These are phyloP conservation scores for Buathra laborator DNA, from an alignment of 2,888 invertebrate genomes.

Conservation along the genomic window DNA sequence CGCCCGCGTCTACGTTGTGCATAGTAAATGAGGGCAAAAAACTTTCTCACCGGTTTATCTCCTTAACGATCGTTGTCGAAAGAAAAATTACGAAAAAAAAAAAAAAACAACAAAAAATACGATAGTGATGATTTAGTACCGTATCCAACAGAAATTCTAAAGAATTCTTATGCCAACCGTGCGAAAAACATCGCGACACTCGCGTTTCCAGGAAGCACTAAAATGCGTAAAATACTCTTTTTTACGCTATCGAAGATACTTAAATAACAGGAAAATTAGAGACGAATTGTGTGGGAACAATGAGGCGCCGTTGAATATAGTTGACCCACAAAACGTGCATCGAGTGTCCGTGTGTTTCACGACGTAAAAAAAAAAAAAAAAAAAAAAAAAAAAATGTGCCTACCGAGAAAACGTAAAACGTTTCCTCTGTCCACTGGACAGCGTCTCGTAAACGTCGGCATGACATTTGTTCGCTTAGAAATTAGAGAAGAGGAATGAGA, in stretches of 20 bases:
- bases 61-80: background rate
- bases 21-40: slow-evolving; percentile 20
- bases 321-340: background rate
- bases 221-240: background rate
- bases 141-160: background rate
- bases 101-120: background rate
- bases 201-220: background rate
- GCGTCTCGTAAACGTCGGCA: slow-evolving; percentile 6
- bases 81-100: background rate
- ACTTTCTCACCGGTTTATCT: slow-evolving; percentile 24
- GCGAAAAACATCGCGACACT: background rate
- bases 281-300: background rate
- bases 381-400: background rate
- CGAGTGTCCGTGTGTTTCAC: background rate
- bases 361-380: background rate
- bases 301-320: background rate
- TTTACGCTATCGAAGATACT: background rate
- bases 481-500: slow-evolving; percentile 33
- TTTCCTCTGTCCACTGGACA: background rate
- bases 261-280: background rate
- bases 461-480: slow-evolving; percentile 29
- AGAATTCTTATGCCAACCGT: background rate
- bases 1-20: background rate
- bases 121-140: background rate
- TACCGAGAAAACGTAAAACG: slow-evolving; percentile 2